A percentile compares a stretch with the other conserved stretches of the same genome.
Evolutionary conservation across 1,140 invertebrate genomes (phyloP).

Genomic region (Drosophila tani): DNA sequence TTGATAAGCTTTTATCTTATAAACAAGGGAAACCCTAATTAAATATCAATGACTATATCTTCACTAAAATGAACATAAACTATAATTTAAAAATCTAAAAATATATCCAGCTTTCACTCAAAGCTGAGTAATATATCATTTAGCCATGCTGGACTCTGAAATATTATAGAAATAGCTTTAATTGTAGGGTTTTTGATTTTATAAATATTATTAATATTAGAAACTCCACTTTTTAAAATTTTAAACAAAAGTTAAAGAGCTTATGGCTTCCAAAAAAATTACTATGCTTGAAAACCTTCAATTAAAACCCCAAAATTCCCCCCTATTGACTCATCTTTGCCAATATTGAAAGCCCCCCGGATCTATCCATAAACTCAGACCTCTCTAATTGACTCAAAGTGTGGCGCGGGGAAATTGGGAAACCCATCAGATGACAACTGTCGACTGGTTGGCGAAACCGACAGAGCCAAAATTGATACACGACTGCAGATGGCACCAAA

Average conservation of each 20-base stretch:
- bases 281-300: background rate
- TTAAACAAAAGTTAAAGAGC: too few relatives aligned
- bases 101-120: background rate
- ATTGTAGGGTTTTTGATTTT: background rate
- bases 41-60: background rate
- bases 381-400: slow-evolving; percentile 38
- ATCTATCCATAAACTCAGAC: background rate
- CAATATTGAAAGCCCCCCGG: background rate
- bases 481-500: slow-evolving; percentile 40
- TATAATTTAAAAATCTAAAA: background rate
- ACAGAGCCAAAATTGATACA: slow-evolving; percentile 32
- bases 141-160: too few relatives aligned
- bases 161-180: background rate
- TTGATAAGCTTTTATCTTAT: slow-evolving; percentile 3
- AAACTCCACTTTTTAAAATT: background rate
- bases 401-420: slow-evolving; percentile 28
- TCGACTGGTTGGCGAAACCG: slow-evolving; percentile 19
- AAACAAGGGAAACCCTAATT: background rate
- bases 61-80: too few relatives aligned
- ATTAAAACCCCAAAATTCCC: background rate
- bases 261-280: background rate
- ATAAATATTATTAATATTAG: background rate
- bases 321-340: background rate
- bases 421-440: slow-evolving; percentile 35
- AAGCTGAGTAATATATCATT: background rate